Evolutionary conservation across 2,888 invertebrate genomes (phyloP).

Genomic region (Cecidostiba fungosa): DNA sequence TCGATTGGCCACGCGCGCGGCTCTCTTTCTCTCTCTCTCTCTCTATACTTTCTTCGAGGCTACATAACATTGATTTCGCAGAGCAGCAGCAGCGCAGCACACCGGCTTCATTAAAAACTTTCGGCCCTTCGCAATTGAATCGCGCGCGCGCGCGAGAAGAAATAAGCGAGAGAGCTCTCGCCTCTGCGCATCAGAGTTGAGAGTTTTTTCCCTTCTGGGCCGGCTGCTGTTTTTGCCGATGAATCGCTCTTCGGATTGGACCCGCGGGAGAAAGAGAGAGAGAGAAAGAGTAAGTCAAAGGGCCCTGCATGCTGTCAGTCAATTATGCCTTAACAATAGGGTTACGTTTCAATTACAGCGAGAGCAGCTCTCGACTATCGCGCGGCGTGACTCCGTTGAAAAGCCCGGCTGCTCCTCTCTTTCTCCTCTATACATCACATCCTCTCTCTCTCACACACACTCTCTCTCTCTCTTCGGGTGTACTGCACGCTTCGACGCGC

Average conservation of each 20-base stretch:
- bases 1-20: slow-evolving; percentile 35
- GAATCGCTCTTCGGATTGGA: slow-evolving; percentile 35
- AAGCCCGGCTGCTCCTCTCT: not conserved
- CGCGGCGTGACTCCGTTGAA: slow-evolving; percentile 27
- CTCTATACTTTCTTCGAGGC: not conserved
- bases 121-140: slow-evolving; percentile 43
- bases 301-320: slow-evolving; percentile 73
- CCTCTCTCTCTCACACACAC: not conserved
- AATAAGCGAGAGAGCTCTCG: not conserved
- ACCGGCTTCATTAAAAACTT: slow-evolving; percentile 35
- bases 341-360: slow-evolving; percentile 76
- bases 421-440: not conserved
- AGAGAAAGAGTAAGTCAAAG: slow-evolving; percentile 32
- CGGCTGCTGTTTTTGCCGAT: slow-evolving; percentile 28
- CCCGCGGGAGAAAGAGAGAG: not conserved
- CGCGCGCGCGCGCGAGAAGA: slow-evolving; percentile 20
- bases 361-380: slow-evolving; percentile 25
- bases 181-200: not conserved
- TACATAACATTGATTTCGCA: slow-evolving; percentile 36
- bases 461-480: not conserved
- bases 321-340: slow-evolving; percentile 77
- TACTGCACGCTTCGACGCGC: not conserved
- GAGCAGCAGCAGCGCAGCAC: not conserved
- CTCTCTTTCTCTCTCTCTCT: slow-evolving; percentile 2
- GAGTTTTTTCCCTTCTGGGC: not conserved